Evolutionary conservation across 1,140 invertebrate genomes (phyloP).

Genomic region (Euwallacea fornicatus): DNA sequence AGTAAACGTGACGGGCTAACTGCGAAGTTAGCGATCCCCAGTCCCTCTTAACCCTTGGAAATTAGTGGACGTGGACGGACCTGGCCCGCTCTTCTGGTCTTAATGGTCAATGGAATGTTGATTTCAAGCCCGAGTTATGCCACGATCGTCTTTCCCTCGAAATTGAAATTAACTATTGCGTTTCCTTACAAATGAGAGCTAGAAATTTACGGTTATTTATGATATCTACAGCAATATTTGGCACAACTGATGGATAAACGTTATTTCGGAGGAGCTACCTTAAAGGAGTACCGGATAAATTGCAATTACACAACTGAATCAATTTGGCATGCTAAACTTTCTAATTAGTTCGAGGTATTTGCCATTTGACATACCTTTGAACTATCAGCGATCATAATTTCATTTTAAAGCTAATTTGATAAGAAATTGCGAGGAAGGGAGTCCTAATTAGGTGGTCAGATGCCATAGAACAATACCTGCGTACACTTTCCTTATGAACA

Average conservation of each 20-base stretch:
- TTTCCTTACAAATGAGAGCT: conserved; percentile 21
- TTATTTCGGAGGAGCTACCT: background rate
- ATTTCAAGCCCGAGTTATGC: conserved; percentile 32
- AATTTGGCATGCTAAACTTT: conserved; percentile 1
- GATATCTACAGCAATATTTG: conserved; percentile 1
- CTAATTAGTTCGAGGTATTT: background rate
- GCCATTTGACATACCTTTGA: too few relatives aligned
- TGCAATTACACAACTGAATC: conserved; percentile 5
- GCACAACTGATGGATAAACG: conserved; percentile 1
- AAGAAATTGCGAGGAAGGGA: too few relatives aligned
- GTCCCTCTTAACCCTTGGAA: conserved; percentile 35
- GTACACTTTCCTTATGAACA: too few relatives aligned
- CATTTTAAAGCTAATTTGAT: too few relatives aligned
- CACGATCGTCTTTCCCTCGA: conserved; percentile 23
- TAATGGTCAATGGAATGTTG: conserved; percentile 38
- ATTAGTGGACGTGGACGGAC: conserved; percentile 35
- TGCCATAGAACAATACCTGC: too few relatives aligned
- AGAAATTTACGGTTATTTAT: conserved; percentile 17
- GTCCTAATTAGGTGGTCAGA: too few relatives aligned
- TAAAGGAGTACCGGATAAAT: background rate
- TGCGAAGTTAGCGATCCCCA: conserved; percentile 36
- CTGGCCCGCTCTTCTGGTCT: conserved; percentile 25
- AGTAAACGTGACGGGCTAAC: conserved; percentile 39
- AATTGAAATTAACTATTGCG: conserved; percentile 31
- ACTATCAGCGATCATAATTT: too few relatives aligned